phyloP scores from a whole-genome alignment of 2,113 vertebrate species.

The Malurus cyaneus region DNA sequence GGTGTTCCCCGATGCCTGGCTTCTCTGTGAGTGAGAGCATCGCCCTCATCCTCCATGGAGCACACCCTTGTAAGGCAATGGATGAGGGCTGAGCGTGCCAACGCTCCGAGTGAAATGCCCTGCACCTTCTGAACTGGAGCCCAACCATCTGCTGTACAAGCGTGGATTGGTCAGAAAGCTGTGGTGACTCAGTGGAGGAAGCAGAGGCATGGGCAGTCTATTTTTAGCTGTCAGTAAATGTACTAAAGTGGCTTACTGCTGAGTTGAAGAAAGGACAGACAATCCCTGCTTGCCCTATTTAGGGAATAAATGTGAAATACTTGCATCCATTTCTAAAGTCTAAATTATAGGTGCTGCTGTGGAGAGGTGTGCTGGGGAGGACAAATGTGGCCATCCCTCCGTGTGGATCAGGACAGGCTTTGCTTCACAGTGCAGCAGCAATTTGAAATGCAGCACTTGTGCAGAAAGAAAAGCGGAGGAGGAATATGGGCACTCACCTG shows the following conservation, averaged over 20 bases:
- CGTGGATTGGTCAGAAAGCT: constrained; percentile 6
- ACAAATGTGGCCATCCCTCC: background rate
- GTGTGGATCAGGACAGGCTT: background rate
- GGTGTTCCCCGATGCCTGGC: background rate
- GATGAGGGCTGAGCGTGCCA: background rate
- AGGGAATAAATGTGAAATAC: constrained; percentile 52
- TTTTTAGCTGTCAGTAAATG: constrained; percentile 59
- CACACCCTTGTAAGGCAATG: background rate
- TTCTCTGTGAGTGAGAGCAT: background rate
- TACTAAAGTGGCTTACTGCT: constrained; percentile 51
- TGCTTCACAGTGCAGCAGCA: background rate
- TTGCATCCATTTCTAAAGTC: background rate
- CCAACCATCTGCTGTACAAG: background rate
- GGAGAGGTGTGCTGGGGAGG: background rate
- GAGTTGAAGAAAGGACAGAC: constrained; percentile 40
- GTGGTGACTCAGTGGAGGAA: constrained; percentile 41
- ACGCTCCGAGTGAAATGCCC: background rate
- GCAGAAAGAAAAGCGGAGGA: background rate
- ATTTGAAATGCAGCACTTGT: background rate
- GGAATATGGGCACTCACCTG: background rate
- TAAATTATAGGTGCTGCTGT: constrained; percentile 1
- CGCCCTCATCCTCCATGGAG: background rate
- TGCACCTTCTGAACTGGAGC: background rate
- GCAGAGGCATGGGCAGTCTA: background rate
- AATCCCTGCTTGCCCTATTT: constrained; percentile 59